These are phyloP conservation scores for Odontophorus gujanensis DNA, from an alignment of 2,113 vertebrate species.

Conservation along the genomic window DNA sequence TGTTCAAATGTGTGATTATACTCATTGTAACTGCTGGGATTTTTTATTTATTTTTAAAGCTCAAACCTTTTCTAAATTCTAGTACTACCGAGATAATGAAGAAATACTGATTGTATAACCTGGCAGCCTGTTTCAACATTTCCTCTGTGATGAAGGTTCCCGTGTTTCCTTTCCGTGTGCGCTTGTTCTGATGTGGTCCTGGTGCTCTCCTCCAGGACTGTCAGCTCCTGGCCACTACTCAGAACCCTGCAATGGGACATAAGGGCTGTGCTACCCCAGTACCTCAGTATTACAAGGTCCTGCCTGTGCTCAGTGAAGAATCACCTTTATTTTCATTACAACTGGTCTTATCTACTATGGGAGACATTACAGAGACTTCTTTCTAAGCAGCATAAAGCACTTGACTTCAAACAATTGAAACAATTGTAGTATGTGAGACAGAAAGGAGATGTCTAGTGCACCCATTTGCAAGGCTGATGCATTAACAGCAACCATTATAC, in stretches of 20 bases:
- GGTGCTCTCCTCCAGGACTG: neutral
- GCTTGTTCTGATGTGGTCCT: neutral
- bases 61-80: conserved; percentile 67
- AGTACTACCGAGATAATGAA: conserved; percentile 71
- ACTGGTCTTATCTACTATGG: conserved; percentile 47
- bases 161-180: conserved; percentile 38
- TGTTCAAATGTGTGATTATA: conserved; percentile 78
- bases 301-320: conserved; percentile 39
- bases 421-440: conserved; percentile 42
- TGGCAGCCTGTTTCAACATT: conserved; percentile 64
- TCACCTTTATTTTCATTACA: conserved; percentile 56
- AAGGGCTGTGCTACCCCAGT: neutral
- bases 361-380: conserved; percentile 55
- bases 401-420: conserved; percentile 46
- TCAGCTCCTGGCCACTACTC: neutral
- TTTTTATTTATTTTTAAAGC: neutral
- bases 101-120: conserved; percentile 70
- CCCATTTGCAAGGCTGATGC: conserved; percentile 40
- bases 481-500: conserved; percentile 45
- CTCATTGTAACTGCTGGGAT: conserved; percentile 70
- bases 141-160: conserved; percentile 50
- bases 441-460: conserved; percentile 42
- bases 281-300: conserved; percentile 1
- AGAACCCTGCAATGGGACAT: neutral
- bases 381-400: conserved; percentile 50